Evolutionary conservation across 2,888 invertebrate genomes (phyloP).

Genomic region (Torymus auratus): DNA sequence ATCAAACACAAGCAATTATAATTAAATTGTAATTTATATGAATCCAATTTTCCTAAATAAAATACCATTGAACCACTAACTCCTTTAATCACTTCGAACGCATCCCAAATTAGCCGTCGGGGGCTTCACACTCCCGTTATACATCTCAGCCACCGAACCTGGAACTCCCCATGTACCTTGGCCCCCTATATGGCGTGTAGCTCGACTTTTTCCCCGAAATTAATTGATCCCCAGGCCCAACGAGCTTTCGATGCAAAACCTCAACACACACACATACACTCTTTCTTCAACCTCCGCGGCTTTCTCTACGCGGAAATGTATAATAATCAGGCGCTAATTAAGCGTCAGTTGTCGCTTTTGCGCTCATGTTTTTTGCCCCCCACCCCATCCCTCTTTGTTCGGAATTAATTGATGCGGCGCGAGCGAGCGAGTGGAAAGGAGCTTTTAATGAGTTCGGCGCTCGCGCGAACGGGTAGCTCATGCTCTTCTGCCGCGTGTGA

Average conservation of each 20-base stretch:
- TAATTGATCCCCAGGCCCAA: neutral
- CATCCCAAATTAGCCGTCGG: no score
- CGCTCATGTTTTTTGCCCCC: neutral
- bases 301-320: neutral
- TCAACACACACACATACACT: no score
- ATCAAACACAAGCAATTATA: no score
- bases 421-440: neutral
- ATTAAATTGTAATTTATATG: no score
- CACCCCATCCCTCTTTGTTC: neutral
- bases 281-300: neutral
- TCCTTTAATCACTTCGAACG: no score
- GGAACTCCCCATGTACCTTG: neutral
- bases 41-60: no score
- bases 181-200: neutral
- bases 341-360: neutral
- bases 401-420: constrained; percentile 30
- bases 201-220: constrained; percentile 14
- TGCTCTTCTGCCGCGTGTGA: neutral
- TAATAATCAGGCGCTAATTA: constrained; percentile 41
- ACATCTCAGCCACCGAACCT: no score
- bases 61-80: no score
- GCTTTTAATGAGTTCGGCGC: constrained; percentile 42
- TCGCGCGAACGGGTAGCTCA: neutral
- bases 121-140: no score
- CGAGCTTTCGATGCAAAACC: neutral